Evolutionary conservation across 2,888 invertebrate species (phyloP).

Genomic region (Dynastes grantii): DNA sequence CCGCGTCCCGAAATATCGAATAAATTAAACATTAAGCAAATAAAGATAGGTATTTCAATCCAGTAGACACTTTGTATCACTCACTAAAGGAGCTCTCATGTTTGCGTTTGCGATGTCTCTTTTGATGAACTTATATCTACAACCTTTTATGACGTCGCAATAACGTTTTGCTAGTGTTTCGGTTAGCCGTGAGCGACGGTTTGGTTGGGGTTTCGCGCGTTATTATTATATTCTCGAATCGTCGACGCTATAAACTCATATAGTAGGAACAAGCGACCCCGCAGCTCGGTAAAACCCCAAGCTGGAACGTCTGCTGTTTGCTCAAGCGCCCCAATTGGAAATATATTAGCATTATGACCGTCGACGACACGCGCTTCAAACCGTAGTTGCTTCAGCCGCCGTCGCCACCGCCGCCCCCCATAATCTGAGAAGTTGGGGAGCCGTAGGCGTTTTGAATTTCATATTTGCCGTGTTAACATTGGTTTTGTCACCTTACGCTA

Average conservation of each 20-base stretch:
- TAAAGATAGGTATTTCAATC: too few species aligned
- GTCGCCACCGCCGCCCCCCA: slow-evolving; percentile 55
- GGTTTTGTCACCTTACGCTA: slow-evolving; percentile 62
- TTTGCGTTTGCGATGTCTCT: background rate
- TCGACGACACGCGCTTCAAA: slow-evolving; percentile 19
- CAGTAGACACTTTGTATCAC: background rate
- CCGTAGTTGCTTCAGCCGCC: background rate
- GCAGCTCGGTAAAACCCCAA: background rate
- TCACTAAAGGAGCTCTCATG: background rate
- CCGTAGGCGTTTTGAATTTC: slow-evolving; percentile 68
- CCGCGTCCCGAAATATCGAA: too few species aligned
- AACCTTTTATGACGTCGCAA: slow-evolving; percentile 37
- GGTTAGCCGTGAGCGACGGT: slow-evolving; percentile 13
- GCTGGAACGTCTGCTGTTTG: slow-evolving; percentile 29
- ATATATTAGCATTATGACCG: slow-evolving; percentile 43
- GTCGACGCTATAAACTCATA: background rate
- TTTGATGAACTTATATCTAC: slow-evolving; percentile 33
- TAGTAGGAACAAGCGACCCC: background rate
- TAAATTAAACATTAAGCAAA: too few species aligned
- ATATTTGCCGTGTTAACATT: slow-evolving; percentile 68
- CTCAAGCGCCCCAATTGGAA: slow-evolving; percentile 38
- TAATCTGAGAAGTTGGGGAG: slow-evolving; percentile 52
- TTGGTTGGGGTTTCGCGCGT: slow-evolving; percentile 13
- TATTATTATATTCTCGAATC: slow-evolving; percentile 17
- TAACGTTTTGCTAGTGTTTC: slow-evolving; percentile 42